These are phyloP conservation scores for Corapipo altera DNA, from an alignment of 2,113 vertebrate species.

Conservation along the genomic window DNA sequence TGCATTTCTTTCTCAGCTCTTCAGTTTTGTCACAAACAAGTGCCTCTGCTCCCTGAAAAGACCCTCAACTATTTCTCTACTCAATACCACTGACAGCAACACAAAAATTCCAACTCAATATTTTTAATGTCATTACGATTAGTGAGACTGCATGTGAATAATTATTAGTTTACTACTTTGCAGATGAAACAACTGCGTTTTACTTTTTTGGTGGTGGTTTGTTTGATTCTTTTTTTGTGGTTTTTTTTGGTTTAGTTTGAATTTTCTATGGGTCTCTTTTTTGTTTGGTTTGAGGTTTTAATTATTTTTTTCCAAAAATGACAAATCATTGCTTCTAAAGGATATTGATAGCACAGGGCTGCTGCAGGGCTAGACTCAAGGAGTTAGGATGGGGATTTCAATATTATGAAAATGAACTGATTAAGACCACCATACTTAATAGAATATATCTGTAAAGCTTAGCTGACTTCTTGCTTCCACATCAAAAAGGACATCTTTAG, in stretches of 20 bases:
- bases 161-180: background rate
- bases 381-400: background rate
- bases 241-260: background rate
- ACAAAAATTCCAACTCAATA: background rate
- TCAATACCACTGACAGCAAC: background rate
- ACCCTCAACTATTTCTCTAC: background rate
- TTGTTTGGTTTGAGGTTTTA: background rate
- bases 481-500: background rate
- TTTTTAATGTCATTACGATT: background rate
- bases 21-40: background rate
- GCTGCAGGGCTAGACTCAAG: background rate
- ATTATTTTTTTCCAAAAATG: rapidly evolving
- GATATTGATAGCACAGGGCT: background rate
- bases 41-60: background rate
- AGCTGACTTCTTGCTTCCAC: background rate
- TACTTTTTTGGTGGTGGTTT: rapidly evolving
- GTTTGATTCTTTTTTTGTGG: background rate
- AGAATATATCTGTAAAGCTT: background rate
- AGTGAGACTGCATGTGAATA: background rate
- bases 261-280: background rate
- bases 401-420: background rate
- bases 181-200: background rate
- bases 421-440: background rate
- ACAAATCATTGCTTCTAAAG: background rate
- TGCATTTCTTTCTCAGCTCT: background rate